A percentile compares a stretch with the other conserved stretches of the same genome.
phyloP scores from a whole-genome alignment of 1,140 invertebrate species.

The Brachionus sp. region DNA sequence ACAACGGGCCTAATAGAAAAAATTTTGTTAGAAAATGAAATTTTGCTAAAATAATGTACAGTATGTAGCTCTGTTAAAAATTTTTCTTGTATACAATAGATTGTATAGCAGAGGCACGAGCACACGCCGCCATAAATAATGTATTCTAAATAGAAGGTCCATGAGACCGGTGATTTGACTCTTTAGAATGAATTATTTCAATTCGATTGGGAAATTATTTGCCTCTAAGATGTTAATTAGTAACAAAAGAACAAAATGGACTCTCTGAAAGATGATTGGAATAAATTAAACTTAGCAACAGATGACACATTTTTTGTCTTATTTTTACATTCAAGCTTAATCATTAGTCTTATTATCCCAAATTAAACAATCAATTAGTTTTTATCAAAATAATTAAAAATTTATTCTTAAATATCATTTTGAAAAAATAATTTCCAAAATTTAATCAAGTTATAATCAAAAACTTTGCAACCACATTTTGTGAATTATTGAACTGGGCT shows the following conservation, averaged over 20 bases:
- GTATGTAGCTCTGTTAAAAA: not conserved
- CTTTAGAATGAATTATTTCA: not conserved
- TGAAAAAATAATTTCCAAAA: no score
- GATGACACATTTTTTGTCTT: not conserved
- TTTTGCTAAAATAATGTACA: not conserved
- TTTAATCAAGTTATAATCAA: no score
- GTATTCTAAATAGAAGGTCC: not conserved
- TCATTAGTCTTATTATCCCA: not conserved
- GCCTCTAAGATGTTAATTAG: not conserved
- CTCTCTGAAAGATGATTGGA: not conserved
- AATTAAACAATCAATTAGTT: not conserved
- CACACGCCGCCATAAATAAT: constrained; percentile 30
- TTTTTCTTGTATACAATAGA: not conserved
- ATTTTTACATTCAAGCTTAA: not conserved
- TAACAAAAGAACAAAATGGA: constrained; percentile 22
- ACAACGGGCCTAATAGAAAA: not conserved
- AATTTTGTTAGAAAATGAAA: not conserved
- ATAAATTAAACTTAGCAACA: not conserved
- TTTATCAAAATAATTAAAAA: no score
- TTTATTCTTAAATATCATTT: not conserved
- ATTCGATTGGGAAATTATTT: constrained; percentile 8
- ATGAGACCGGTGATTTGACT: not conserved
- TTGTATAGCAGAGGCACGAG: constrained; percentile 15
- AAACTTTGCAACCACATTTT: no score
- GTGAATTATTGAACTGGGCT: no score